A percentile compares a stretch with the other conserved stretches of the same genome.
Evolutionary conservation across 1,140 invertebrate genomes (phyloP).

Genomic region (Scaptomyza pallida): DNA sequence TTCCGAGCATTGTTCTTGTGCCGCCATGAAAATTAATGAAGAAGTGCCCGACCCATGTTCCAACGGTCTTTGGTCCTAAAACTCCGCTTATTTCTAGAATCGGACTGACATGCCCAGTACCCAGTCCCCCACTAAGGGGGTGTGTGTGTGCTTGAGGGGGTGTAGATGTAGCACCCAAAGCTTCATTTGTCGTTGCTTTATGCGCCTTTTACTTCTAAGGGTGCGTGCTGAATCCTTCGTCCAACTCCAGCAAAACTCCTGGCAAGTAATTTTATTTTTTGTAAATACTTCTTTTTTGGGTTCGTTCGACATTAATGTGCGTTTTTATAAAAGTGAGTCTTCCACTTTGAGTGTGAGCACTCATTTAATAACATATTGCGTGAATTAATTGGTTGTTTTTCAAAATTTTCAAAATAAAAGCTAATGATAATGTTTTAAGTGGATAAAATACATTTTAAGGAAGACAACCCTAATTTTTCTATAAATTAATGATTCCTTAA

Average conservation of each 20-base stretch:
- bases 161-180: slow-evolving; percentile 27
- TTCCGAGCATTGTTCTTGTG: slow-evolving; percentile 72
- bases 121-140: neutral
- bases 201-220: slow-evolving; percentile 39
- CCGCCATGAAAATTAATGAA: slow-evolving; percentile 83
- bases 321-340: slow-evolving; percentile 28
- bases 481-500: too few species aligned
- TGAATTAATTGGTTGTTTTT: neutral
- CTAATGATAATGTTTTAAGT: too few species aligned
- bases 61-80: slow-evolving; percentile 60
- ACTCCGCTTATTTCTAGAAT: slow-evolving; percentile 40
- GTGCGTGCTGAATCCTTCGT: slow-evolving; percentile 40
- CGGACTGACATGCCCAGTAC: slow-evolving; percentile 33
- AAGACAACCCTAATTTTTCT: too few species aligned
- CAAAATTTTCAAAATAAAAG: neutral
- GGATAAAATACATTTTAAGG: too few species aligned
- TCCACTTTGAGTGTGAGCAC: too few species aligned
- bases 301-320: slow-evolving; percentile 20
- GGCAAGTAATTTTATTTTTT: slow-evolving; percentile 14
- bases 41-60: slow-evolving; percentile 79
- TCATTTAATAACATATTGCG: neutral
- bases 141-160: neutral
- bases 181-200: slow-evolving; percentile 37
- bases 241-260: slow-evolving; percentile 14
- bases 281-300: slow-evolving; percentile 23